Evolutionary conservation across 1,140 invertebrate genomes (phyloP).

Genomic region (Bombus breviceps): DNA sequence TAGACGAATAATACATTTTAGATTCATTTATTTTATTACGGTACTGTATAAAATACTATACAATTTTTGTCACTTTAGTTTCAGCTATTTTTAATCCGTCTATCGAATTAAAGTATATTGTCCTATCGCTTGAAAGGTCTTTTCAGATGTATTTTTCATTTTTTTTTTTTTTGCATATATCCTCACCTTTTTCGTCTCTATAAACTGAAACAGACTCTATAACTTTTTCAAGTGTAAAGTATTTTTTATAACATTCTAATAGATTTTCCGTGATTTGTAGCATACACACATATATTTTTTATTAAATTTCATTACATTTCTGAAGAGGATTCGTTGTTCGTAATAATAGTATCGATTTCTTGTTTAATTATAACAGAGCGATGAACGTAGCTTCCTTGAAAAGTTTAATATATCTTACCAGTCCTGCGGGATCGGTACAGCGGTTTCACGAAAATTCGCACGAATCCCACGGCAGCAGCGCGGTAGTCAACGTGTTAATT

Average conservation of each 20-base stretch:
- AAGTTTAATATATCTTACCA: conserved; percentile 26
- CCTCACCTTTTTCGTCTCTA: no score
- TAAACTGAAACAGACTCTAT: no score
- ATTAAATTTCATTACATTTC: neutral
- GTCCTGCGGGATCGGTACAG: conserved; percentile 32
- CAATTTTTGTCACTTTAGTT: no score
- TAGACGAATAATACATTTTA: no score
- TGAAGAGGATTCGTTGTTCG: neutral
- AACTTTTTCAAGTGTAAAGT: no score
- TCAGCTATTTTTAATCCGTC: no score
- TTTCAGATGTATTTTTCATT: no score
- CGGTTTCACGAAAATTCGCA: conserved; percentile 47
- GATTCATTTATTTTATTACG: no score
- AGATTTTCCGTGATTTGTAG: neutral
- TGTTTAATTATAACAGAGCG: conserved; percentile 23
- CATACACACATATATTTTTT: neutral
- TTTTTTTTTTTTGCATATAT: no score
- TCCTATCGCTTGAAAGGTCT: no score
- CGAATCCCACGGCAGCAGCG: conserved; percentile 32
- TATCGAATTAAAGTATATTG: no score
- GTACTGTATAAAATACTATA: no score
- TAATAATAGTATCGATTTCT: conserved; percentile 19
- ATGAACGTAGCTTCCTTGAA: conserved; percentile 9
- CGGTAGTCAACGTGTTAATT: conserved; percentile 47
- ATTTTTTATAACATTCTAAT: neutral